Evolutionary conservation across 1,140 invertebrate genomes (phyloP).

Genomic region (Eciton burchellii): DNA sequence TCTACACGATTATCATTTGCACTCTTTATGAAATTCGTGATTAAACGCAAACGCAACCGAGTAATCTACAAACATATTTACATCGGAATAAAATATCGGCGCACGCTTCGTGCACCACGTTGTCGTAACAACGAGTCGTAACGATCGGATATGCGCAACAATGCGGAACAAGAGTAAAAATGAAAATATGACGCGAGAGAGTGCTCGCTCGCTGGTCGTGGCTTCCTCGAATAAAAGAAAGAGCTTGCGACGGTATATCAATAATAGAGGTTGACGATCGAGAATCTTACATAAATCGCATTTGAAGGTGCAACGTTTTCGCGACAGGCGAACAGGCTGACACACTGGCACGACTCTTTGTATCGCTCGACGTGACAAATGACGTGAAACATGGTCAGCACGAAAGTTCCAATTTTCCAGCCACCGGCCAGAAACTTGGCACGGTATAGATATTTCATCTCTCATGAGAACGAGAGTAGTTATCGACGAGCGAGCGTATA

Average conservation of each 20-base stretch:
- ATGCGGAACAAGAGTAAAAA: no score
- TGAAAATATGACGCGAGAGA: no score
- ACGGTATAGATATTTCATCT: conserved; percentile 27
- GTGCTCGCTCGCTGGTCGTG: background rate
- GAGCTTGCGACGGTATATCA: background rate
- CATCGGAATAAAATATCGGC: no score
- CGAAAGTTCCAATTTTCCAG: conserved; percentile 50
- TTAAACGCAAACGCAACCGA: conserved; percentile 4
- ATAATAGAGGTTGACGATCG: background rate
- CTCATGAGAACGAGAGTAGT: background rate
- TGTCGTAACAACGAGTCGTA: no score
- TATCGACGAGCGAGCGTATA: conserved; percentile 28
- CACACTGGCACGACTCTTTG: background rate
- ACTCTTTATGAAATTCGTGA: background rate
- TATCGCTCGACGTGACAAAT: conserved; percentile 31
- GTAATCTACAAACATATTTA: no score
- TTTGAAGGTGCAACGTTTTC: conserved; percentile 19
- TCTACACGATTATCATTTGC: background rate
- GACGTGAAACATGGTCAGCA: conserved; percentile 36
- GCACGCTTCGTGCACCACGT: no score
- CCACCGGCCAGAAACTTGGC: conserved; percentile 44
- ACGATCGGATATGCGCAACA: no score
- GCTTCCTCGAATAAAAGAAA: background rate
- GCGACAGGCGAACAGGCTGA: background rate
- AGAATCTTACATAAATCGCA: conserved; percentile 34